Base-by-base conservation (phyloP, 2,888 invertebrate genomes). In the Polyommatus icarus region DNA sequence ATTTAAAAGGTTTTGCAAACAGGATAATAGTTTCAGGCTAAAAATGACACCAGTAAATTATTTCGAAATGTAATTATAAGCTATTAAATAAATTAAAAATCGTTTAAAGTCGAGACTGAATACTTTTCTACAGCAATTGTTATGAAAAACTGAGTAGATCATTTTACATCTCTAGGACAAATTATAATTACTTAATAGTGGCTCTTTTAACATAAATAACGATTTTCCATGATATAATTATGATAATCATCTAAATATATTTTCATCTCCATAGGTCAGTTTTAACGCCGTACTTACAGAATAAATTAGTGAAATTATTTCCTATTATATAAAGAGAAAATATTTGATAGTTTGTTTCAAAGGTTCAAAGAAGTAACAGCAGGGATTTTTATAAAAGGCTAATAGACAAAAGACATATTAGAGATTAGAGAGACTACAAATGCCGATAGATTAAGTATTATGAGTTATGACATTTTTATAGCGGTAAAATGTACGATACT, bases 151-250 rank as follows among this genome's bases (percentile, higher is more conserved):
- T 36, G 24, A 24, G 24, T 24, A 20, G 36, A 72, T 72, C 36
- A 10, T 72, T 71, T 72, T 10, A 72, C 36, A 40, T 72, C 72
- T 72, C 72, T 72, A 72, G 72, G 72, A 40, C 72, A 8, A 18
- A 40, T 72, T 3, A 40, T 71, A 36, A 15, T n/a, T 72, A 72
- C 10, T 40, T 1, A 40, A 40, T 72, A 72, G n/a, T 10, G 3
- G n/a, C n/a, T 72, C 20, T 12, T 15, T 29, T 20, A 12, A 0
- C 5, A 67, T 29, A 67, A 15, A 15, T 67, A 29, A 67, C 29
- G 5, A 67, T 67, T 0, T 4, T 29, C 4, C 1, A 67, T 12
- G 24, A 8, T 10, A 12, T 59, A 61, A 24, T 20, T 3, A 61
- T 61, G 12, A 15, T 50, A 50, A 50, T 46, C 1, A 46, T 59